Evolutionary conservation across 2,888 invertebrate species (phyloP), one percentile per base, ranked within the genome.

Genomic region (Ophraella communa): DNA sequence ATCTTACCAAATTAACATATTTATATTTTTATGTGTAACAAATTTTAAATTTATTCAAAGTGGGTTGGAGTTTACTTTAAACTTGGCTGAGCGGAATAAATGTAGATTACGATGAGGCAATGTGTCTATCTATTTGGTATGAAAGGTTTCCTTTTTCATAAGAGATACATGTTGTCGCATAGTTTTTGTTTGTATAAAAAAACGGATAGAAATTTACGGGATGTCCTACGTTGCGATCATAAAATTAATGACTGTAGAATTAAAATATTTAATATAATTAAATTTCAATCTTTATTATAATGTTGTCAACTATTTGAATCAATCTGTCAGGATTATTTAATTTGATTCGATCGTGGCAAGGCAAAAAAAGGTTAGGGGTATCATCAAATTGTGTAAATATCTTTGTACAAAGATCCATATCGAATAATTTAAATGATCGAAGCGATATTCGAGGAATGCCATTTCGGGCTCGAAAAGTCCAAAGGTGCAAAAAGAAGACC

Each of bases 1-100:
- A 67, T 74, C 74, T 70, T 64, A 64, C 67, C 69, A 67, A 71
- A 75, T 74, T 74, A 74, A 73, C 73, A 74, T 74, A 74, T 74
- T 75, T 71, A 75, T 71, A 73, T 73, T 72, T 73, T 65, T 66
- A 64, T 65, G 53, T 64, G 64, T 69, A 61, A 66, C 60, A 67
- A 63, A 63, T 69, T 69, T 61, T 63, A 59, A 69, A 65, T 69
- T 72, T 74, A 73, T 74, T 64, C 67, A 68, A 67, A 66, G n/a
- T 65, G 59, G 55, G 54, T n/a, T 35, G 57, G 56, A 59, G 62
- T 68, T 64, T 57, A 62, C 64, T 68, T 60, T 62, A 49, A 55
- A 57, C 57, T 51, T 24, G 54, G 49, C 49, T 66, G 35, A 63
- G 63, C 58, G 56, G 57, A 61, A 65, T 61, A 23, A 53, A 53